Conservation (phyloP, 2,113 vertebrate genomes). For the Colossoma macropomum region DNA sequence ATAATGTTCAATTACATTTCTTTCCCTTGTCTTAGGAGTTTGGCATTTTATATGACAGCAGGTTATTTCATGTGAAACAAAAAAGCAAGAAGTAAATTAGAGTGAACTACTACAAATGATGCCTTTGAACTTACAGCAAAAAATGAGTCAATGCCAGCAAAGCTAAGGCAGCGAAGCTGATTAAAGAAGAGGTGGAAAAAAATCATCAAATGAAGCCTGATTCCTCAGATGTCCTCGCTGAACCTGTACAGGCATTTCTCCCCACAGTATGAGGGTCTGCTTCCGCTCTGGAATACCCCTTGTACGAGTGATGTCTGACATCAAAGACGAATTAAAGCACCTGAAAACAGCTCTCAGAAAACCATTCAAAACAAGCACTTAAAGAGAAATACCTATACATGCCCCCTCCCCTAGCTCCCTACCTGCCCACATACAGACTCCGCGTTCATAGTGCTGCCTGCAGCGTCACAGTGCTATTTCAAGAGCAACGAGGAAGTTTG, state of each 20-base stretch:
- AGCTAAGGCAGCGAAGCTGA: constrained; percentile 31
- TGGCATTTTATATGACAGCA: neutral
- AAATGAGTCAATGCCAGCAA: constrained; percentile 27
- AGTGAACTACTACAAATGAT: constrained; percentile 14
- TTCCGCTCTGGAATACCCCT: constrained; percentile 56
- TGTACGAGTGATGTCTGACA: constrained; percentile 63
- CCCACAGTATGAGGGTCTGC: neutral
- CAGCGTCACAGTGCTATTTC: no score
- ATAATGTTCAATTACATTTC: neutral
- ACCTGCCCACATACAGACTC: constrained; percentile 16
- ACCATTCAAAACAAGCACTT: constrained; percentile 60
- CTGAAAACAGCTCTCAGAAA: constrained; percentile 34
- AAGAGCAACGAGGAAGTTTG: no score
- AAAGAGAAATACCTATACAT: constrained; percentile 42
- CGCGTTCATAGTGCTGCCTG: no score
- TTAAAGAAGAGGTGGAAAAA: constrained; percentile 39
- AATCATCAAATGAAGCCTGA: constrained; percentile 44
- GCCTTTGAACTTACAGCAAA: constrained; percentile 33
- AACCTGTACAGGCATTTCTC: constrained; percentile 41
- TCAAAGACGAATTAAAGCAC: constrained; percentile 66
- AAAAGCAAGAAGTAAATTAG: neutral
- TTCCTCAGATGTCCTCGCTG: constrained; percentile 49
- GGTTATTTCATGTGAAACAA: constrained; percentile 4
- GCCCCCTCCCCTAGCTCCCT: neutral
- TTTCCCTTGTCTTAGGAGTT: neutral